Evolutionary conservation across 2,113 vertebrate species (phyloP).

Genomic region (Corapipo altera): DNA sequence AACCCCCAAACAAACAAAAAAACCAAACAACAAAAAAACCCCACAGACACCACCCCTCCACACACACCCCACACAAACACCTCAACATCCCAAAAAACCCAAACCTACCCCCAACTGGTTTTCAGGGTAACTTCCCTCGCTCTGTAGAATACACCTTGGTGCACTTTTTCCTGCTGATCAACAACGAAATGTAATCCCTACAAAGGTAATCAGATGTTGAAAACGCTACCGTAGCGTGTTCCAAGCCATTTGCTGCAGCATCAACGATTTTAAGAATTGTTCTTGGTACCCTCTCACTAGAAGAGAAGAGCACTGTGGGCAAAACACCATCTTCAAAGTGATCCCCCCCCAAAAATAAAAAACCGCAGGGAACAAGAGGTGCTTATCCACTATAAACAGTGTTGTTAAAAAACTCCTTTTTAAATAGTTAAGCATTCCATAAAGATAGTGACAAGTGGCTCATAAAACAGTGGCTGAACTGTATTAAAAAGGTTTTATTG

Average conservation of each 20-base stretch:
- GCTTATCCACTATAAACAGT: background rate
- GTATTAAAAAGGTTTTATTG: slow-evolving; percentile 54
- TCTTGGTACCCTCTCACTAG: background rate
- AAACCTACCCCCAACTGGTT: background rate
- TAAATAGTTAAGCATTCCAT: background rate
- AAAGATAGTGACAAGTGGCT: background rate
- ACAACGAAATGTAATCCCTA: background rate
- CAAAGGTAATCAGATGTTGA: background rate
- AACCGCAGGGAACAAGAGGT: background rate
- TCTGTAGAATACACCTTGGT: accelerated
- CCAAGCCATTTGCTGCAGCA: background rate
- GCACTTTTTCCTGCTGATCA: background rate
- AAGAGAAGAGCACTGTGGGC: background rate
- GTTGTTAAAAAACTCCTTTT: background rate
- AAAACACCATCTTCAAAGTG: background rate
- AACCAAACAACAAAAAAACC: too few relatives aligned
- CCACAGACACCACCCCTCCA: background rate
- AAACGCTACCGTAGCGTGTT: background rate
- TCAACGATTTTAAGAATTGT: background rate
- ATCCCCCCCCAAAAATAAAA: background rate
- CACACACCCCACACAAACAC: background rate
- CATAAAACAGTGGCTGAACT: background rate
- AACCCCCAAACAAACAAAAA: too few relatives aligned
- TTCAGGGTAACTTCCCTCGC: background rate
- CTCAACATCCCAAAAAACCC: background rate